A percentile compares a stretch with the other conserved stretches of the same genome.
Evolutionary conservation across 2,888 invertebrate genomes (phyloP).

Genomic region (Epinotia brunnichana): DNA sequence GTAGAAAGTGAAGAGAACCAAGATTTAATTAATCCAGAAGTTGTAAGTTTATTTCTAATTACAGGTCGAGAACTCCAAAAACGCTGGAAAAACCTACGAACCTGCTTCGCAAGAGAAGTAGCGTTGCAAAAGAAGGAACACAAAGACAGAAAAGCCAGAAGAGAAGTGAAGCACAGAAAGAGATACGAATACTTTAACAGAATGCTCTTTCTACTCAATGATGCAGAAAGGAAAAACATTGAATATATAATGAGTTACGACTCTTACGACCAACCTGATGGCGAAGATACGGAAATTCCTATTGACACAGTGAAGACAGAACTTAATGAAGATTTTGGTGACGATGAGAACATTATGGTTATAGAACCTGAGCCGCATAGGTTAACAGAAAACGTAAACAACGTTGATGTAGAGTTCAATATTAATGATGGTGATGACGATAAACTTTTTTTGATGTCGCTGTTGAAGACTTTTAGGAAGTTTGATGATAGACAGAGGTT

Average conservation of each 20-base stretch:
- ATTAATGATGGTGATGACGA: slow-evolving; percentile 63
- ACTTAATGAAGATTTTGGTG: background rate
- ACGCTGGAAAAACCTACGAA: slow-evolving; percentile 67
- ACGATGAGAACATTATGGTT: slow-evolving; percentile 13
- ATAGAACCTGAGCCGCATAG: slow-evolving; percentile 9
- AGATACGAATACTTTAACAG: slow-evolving; percentile 61
- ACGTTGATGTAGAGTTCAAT: slow-evolving; percentile 45
- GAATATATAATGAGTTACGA: slow-evolving; percentile 41
- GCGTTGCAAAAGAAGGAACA: slow-evolving; percentile 57
- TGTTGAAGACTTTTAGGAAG: slow-evolving; percentile 64
- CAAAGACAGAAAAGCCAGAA: slow-evolving; percentile 49
- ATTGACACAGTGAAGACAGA: slow-evolving; percentile 15
- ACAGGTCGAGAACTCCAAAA: slow-evolving; percentile 56
- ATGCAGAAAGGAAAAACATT: slow-evolving; percentile 44
- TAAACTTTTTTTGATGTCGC: slow-evolving; percentile 64
- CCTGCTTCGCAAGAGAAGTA: slow-evolving; percentile 66
- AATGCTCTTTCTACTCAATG: slow-evolving; percentile 57
- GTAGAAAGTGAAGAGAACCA: no score
- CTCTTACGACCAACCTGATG: slow-evolving; percentile 30
- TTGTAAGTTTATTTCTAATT: background rate
- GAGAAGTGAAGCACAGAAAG: slow-evolving; percentile 56
- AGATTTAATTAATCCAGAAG: no score
- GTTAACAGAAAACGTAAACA: background rate
- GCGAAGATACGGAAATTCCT: slow-evolving; percentile 48
- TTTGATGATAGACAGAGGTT: slow-evolving; percentile 62